Conservation (phyloP, 2,797 vertebrate species). For the Leptodactylus fallax region DNA sequence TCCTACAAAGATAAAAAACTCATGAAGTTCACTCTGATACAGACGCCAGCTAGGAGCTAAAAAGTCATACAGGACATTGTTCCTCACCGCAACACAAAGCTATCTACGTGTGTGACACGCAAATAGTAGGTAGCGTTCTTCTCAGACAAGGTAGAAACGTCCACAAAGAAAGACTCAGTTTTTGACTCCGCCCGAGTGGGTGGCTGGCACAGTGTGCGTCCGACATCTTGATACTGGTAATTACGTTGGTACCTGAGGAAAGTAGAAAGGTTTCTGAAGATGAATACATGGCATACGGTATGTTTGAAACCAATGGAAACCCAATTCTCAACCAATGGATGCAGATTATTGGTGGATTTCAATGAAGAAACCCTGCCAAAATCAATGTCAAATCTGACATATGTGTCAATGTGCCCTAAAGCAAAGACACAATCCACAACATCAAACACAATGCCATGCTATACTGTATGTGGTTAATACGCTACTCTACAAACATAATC, state of each 20-base stretch:
- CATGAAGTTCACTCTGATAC: slow-evolving; percentile 1
- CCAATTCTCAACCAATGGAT: too few species aligned
- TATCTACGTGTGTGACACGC: slow-evolving; percentile 87
- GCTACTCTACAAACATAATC: too few species aligned
- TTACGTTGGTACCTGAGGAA: slow-evolving; percentile 87
- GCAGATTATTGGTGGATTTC: too few species aligned
- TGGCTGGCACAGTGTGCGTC: slow-evolving; percentile 93
- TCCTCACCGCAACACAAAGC: slow-evolving; percentile 91
- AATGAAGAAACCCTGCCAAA: too few species aligned
- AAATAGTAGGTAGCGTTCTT: slow-evolving; percentile 86
- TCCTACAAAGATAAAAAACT: slow-evolving; percentile 75
- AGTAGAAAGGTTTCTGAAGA: neutral
- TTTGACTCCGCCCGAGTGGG: slow-evolving; percentile 82
- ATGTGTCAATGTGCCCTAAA: neutral
- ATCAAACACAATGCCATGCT: neutral
- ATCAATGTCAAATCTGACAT: too few species aligned
- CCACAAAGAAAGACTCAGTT: slow-evolving; percentile 92
- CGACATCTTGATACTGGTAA: slow-evolving; percentile 91
- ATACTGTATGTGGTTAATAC: neutral
- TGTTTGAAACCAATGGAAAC: too few species aligned
- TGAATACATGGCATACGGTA: neutral
- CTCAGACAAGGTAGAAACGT: slow-evolving; percentile 89
- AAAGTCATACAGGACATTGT: too few species aligned
- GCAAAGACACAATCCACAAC: neutral
- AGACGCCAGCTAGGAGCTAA: neutral